Evolutionary conservation across 2,113 vertebrate species (phyloP).

Genomic region (Hippocampus mohnikei): DNA sequence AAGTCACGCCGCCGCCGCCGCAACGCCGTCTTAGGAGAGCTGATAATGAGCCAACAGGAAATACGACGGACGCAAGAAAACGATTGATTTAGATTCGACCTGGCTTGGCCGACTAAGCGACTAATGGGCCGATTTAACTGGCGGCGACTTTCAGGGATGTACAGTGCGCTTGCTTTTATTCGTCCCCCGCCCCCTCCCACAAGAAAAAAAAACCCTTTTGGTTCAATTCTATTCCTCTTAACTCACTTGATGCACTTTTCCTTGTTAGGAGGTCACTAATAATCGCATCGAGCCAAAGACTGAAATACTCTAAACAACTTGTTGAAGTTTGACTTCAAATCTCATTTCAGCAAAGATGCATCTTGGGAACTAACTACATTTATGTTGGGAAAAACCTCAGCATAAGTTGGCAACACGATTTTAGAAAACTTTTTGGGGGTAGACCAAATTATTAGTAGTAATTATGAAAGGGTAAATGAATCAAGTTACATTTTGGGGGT

Average conservation of each 20-base stretch:
- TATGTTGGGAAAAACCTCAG: too few species aligned
- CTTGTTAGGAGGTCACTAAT: conserved; percentile 29
- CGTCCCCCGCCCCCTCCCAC: not conserved
- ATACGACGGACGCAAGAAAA: conserved; percentile 34
- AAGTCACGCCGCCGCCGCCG: conserved; percentile 28
- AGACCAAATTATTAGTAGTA: too few species aligned
- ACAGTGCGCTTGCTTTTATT: conserved; percentile 22
- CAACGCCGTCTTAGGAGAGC: conserved; percentile 18
- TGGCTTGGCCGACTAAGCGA: conserved; percentile 43
- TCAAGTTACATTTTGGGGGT: not conserved
- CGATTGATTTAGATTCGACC: conserved; percentile 53
- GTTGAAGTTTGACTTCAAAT: not conserved
- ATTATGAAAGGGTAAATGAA: too few species aligned
- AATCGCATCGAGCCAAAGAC: not conserved
- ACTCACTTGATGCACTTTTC: conserved; percentile 17
- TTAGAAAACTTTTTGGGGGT: too few species aligned
- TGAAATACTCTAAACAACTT: not conserved
- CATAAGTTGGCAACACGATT: too few species aligned
- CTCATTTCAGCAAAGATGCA: not conserved
- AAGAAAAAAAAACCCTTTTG: conserved; percentile 35
- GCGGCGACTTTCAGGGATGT: conserved; percentile 31
- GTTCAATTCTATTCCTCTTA: conserved; percentile 26
- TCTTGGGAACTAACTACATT: too few species aligned
- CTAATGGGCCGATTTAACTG: conserved; percentile 63
- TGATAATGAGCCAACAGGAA: conserved; percentile 50